phyloP scores from a whole-genome alignment of 35 echinoderm and acorn worm species.

The Ophiothrix spiculata region DNA sequence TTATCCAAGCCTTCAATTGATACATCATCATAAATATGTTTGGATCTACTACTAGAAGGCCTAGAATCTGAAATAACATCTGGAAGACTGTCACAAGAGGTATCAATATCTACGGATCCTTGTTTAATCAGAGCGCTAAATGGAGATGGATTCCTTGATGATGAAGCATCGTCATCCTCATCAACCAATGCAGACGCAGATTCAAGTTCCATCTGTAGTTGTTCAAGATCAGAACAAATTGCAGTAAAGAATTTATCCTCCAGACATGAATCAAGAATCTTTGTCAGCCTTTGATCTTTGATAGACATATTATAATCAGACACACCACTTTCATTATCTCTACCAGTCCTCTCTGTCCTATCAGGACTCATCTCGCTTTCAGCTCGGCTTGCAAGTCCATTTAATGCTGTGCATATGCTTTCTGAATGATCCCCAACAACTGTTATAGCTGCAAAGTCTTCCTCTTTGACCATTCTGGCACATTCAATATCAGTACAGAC shows the following conservation, averaged over 20 bases:
- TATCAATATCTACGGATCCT: background rate
- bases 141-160: background rate
- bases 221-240: background rate
- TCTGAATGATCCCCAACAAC: background rate
- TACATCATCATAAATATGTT: background rate
- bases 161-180: background rate
- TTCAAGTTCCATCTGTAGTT: conserved; percentile 3
- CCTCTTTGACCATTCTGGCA: background rate
- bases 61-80: background rate
- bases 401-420: background rate
- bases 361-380: background rate
- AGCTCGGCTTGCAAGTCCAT: background rate
- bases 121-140: background rate
- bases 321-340: background rate
- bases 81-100: background rate
- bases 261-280: background rate
- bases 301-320: background rate
- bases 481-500: background rate
- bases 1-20: background rate
- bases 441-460: background rate
- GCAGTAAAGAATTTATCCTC: background rate
- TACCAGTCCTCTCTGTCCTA: background rate
- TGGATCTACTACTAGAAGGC: background rate
- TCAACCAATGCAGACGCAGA: background rate
- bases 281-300: background rate